Conservation (phyloP, 2,113 vertebrate genomes). For the Corythoichthys haematopterus region DNA sequence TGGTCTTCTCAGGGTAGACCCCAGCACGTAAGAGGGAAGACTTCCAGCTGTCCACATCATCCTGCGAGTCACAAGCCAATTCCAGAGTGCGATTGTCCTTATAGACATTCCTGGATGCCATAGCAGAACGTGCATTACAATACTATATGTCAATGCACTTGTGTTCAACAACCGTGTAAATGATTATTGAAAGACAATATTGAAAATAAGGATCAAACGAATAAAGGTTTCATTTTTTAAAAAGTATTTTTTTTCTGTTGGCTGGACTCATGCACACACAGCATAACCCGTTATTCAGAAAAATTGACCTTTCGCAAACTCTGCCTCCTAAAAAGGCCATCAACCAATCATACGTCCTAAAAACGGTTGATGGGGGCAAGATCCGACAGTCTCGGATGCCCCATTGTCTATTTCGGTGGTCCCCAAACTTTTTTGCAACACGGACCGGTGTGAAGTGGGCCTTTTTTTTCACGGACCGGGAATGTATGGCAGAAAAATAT, state of each 20-base stretch:
- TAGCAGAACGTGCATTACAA: neutral
- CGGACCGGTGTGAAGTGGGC: too few relatives aligned
- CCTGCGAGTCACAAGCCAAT: conserved; percentile 92
- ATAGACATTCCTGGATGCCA: conserved; percentile 85
- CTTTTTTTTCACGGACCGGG: too few relatives aligned
- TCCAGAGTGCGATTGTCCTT: conserved; percentile 96
- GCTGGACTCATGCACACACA: conserved; percentile 7
- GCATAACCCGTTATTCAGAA: conserved; percentile 28
- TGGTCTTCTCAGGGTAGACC: conserved; percentile 89
- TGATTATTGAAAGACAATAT: neutral
- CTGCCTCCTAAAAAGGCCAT: too few relatives aligned
- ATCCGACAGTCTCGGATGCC: too few relatives aligned
- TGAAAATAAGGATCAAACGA: too few relatives aligned
- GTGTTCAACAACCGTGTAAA: neutral
- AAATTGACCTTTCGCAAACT: neutral
- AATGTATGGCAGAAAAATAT: too few relatives aligned
- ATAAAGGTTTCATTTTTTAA: neutral
- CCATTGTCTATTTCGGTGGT: too few relatives aligned
- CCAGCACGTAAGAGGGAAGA: conserved; percentile 92
- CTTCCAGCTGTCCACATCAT: conserved; percentile 98
- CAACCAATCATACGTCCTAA: too few relatives aligned
- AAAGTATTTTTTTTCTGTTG: conserved; percentile 14
- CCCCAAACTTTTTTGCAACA: too few relatives aligned
- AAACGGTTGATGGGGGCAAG: too few relatives aligned
- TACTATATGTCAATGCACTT: neutral